Percentiles rank a stretch among this genome's conserved stretches.
phyloP scores from a whole-genome alignment of 2,888 invertebrate genomes.

The Clitarchus hookeri region DNA sequence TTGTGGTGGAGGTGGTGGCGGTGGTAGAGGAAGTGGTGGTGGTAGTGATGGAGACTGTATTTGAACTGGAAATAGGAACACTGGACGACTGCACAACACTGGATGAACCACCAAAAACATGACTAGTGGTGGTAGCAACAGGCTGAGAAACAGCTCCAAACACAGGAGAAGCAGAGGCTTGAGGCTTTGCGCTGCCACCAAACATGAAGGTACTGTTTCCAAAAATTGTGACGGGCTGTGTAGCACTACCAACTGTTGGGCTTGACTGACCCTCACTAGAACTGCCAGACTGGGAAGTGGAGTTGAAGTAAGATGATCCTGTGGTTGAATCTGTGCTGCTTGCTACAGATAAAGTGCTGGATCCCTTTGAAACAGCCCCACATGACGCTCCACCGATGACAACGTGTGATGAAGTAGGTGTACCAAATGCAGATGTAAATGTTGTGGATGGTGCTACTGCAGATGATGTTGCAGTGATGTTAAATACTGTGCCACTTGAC shows the following conservation, averaged over 20 bases:
- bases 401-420: background rate
- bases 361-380: background rate
- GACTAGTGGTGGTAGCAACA: background rate
- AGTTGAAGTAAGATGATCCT: no score
- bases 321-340: no score
- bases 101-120: background rate
- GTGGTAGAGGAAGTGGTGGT: background rate
- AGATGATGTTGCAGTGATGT: background rate
- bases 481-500: background rate
- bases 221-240: background rate
- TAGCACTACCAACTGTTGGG: background rate
- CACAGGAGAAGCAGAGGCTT: slow-evolving; percentile 26
- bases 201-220: background rate
- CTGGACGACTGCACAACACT: no score
- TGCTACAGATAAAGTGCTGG: no score
- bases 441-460: background rate
- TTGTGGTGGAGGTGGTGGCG: background rate
- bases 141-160: slow-evolving; percentile 24
- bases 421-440: background rate
- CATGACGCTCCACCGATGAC: background rate
- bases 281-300: no score
- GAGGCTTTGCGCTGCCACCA: slow-evolving; percentile 26
- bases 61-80: no score
- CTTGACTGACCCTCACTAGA: background rate
- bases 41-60: no score